phyloP scores from a whole-genome alignment of 2,888 invertebrate species.

The Dermolepida albohirtum region DNA sequence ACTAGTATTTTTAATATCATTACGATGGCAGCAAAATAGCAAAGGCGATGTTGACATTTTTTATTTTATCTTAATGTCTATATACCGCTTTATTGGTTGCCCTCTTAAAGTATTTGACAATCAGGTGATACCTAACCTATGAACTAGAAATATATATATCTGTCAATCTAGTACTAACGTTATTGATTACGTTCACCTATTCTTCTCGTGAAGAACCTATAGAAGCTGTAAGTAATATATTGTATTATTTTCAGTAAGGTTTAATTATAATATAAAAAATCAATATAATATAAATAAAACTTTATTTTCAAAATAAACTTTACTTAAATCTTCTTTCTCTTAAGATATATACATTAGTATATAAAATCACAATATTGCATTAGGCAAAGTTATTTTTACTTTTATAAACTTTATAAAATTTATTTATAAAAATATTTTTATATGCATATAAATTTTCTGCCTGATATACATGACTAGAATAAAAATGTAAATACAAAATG shows the following conservation, averaged over 20 bases:
- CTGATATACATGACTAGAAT: conserved; percentile 33
- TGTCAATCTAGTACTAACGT: too few species aligned
- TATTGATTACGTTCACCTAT: too few species aligned
- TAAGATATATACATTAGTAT: neutral
- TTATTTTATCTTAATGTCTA: too few species aligned
- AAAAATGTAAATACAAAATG: neutral
- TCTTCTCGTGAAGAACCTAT: too few species aligned
- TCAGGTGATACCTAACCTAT: too few species aligned
- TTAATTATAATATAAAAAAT: neutral
- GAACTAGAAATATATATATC: too few species aligned
- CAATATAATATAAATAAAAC: conserved; percentile 2
- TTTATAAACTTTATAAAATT: conserved; percentile 25
- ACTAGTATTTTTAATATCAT: too few species aligned
- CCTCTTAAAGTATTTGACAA: too few species aligned
- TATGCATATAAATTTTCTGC: neutral
- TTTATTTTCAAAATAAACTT: conserved; percentile 25
- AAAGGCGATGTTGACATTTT: too few species aligned
- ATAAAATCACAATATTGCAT: conserved; percentile 37
- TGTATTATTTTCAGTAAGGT: conserved; percentile 4
- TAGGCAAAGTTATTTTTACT: conserved; percentile 2
- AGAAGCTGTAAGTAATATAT: neutral
- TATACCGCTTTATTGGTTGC: too few species aligned
- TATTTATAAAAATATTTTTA: conserved; percentile 16
- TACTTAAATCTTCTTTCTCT: neutral
- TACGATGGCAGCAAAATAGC: too few species aligned